phyloP scores from a whole-genome alignment of 2,113 vertebrate species.

The Macroglossus sobrinus region DNA sequence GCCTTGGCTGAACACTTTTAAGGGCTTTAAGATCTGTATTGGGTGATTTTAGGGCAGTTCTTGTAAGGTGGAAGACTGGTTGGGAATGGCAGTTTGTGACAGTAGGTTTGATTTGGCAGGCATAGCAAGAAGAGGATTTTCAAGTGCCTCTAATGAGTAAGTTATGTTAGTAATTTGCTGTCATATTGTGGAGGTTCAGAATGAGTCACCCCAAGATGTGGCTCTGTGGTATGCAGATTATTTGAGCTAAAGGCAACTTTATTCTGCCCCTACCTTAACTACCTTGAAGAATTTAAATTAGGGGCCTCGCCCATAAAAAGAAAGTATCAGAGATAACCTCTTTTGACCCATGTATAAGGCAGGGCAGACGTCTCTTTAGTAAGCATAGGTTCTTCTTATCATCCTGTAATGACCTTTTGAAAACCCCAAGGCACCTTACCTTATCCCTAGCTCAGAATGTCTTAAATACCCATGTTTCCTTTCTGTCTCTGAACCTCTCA shows the following conservation, averaged over 20 bases:
- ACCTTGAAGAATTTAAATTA: neutral
- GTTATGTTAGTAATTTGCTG: neutral
- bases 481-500: neutral
- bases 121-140: neutral
- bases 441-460: neutral
- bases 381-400: neutral
- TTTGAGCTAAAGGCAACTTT: neutral
- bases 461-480: neutral
- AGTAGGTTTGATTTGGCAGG: neutral
- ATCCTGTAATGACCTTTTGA: neutral
- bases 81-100: neutral
- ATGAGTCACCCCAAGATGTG: neutral
- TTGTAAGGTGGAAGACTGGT: neutral
- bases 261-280: neutral
- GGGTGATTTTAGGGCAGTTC: neutral
- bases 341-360: neutral
- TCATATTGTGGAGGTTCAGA: neutral
- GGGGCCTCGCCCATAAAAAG: neutral
- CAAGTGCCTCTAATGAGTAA: neutral
- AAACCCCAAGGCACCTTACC: neutral
- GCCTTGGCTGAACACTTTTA: neutral
- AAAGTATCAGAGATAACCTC: neutral
- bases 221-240: neutral
- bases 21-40: neutral
- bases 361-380: neutral